Base-by-base conservation (phyloP, 2,113 vertebrate species). In the Sisor rabdophorus region DNA sequence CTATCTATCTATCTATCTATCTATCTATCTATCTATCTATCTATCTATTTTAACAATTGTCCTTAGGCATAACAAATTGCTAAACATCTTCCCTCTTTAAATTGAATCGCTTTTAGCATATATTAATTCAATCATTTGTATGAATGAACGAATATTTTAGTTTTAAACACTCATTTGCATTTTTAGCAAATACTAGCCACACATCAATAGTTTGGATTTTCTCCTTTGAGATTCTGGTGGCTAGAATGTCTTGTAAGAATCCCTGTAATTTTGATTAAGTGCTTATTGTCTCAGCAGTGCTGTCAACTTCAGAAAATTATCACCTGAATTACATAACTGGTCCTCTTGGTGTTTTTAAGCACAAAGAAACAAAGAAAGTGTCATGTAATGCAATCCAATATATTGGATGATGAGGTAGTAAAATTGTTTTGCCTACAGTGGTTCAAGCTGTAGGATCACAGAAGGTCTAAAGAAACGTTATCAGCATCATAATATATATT, bases 221-320 rank as follows among this genome's bases (percentile, higher is more conserved):
- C 19, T 32, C 19, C 36, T 58, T 26, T 12, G 54, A 69, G 22
- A 69, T 40, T 55, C 15, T 28, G 30, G 13, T 17, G 44, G 59
- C 54, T 54, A 55, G 20, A 28, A 20, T 54, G 30, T 48, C 53
- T 58, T 69, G 53, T 59, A 76, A 68, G 3, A 60, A 58, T 60
- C 12, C 44, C 22, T 36, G 30, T 19, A 52, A 55, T 36, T 40
- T 75, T 65, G 60, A 55, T 75, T 65, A 69, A 58, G 63, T 7
- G 15, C 30, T 52, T 26, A 30, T 58, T 69, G 24, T 55, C 7
- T 54, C 32, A 5, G 11, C 36, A 30, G 22, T 40, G 69, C n/a
- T 40, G 69, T 55, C 1, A 6, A 52, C 65, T 67, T 22, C 26
- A 53, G 32, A 67, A 30, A 68, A 70, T 15, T n/a, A 26, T 70